Base-by-base conservation (phyloP, 2,888 invertebrate species). In the Busseola fusca region DNA sequence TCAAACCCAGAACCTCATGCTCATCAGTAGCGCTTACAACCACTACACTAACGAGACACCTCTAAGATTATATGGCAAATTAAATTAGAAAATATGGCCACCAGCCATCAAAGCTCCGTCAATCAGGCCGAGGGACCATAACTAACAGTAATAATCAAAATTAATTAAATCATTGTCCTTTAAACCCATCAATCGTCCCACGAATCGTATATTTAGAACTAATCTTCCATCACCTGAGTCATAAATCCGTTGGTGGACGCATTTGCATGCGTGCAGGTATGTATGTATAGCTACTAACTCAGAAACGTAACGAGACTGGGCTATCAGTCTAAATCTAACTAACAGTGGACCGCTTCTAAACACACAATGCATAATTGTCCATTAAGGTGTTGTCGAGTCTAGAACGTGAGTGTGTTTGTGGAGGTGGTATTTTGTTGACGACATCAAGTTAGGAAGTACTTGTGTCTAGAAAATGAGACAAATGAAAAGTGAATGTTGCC, bases 241-340 rank as follows among this genome's bases (percentile, higher is more conserved):
- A 85, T 85, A 81, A 85, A 84, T 85, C 77, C 52, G 64, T 69
- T 78, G 69, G 60, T 78, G 78, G 84, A 78, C 82, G 77, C 72
- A 82, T 85, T 85, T 81, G 82, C 80, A 74, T 87, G 87, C 87
- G 88, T 89, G 89, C 88, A 76, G 86, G 87, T 85, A 88, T 90
- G 88, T 83, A 74, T 86, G 88, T 87, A 87, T 85, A 79, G 84
- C 59, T 64, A 69, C 75, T 88, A 87, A 87, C 80, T 89, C 86
- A 86, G 86, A 80, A 82, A 81, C 80, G 85, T 90, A 89, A 90
- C 88, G 87, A 90, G 88, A 62, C 74, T 37, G 54, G 76, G 75
- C 88, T 92, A 92, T 93, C 92, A 91, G 90, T 90, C 91, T 91
- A 88, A 88, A 92, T 92, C 92, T 90, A 84, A 83, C 92, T 90